A percentile compares a stretch with the other conserved stretches of the same genome.
Conservation (phyloP, 2,797 vertebrate species). For the Schizopygopsis pylzovi region DNA sequence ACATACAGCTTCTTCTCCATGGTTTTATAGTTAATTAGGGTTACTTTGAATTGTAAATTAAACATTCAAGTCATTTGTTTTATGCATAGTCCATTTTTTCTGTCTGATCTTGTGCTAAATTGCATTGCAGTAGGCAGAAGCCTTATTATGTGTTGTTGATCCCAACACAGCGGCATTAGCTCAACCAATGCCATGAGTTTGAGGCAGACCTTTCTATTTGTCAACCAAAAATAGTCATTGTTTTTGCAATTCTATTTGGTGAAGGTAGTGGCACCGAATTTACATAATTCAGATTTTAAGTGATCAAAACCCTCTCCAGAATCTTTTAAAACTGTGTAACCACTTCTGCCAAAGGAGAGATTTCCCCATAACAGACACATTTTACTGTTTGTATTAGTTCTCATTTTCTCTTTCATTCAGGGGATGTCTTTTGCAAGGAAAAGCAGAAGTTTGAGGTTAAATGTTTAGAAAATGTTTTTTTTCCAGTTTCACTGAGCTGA, state of each 20-base stretch:
- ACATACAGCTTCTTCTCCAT: not conserved
- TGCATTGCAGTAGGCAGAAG: not conserved
- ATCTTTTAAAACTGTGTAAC: not conserved
- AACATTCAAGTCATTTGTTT: not conserved
- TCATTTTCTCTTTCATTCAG: not conserved
- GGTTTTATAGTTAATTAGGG: not conserved
- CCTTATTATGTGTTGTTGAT: not conserved
- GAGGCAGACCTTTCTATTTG: not conserved
- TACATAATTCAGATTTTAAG: not conserved
- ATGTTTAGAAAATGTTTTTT: not conserved
- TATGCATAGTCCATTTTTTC: not conserved
- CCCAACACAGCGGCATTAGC: not conserved
- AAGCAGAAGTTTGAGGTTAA: not conserved
- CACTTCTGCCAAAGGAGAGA: not conserved
- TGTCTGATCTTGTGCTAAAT: not conserved
- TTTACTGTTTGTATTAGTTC: not conserved
- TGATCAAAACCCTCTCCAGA: not conserved
- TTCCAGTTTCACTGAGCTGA: slow-evolving; percentile 1
- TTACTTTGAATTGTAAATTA: not conserved
- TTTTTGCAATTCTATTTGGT: not conserved
- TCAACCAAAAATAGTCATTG: not conserved
- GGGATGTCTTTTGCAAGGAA: not conserved
- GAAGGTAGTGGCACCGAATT: not conserved
- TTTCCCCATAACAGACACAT: not conserved
- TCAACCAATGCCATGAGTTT: not conserved